These are phyloP conservation scores for Eupeodes luniger DNA, from an alignment of 2,888 invertebrate genomes.

Conservation along the genomic window DNA sequence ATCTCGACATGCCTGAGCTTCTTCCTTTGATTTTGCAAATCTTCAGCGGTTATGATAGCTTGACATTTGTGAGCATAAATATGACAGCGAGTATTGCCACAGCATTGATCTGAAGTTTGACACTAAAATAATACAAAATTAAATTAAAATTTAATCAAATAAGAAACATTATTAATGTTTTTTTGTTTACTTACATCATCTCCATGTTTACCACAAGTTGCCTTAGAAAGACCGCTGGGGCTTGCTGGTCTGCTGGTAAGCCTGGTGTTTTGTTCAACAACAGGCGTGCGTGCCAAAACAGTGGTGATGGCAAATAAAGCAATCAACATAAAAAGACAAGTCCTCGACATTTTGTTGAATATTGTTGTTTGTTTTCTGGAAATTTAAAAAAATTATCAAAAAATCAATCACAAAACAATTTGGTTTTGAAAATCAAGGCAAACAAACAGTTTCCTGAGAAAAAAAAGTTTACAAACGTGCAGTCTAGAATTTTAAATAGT, in stretches of 20 bases:
- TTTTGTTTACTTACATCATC: slow-evolving; percentile 7
- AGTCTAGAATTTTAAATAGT: neutral
- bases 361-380: neutral
- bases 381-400: neutral
- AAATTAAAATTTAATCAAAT: neutral
- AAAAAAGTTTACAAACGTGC: neutral
- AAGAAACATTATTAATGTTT: neutral
- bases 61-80: slow-evolving; percentile 14
- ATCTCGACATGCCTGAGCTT: slow-evolving; percentile 38
- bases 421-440: neutral
- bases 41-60: slow-evolving; percentile 7
- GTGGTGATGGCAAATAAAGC: slow-evolving; percentile 29
- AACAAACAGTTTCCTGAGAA: neutral
- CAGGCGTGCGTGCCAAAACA: slow-evolving; percentile 29
- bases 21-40: slow-evolving; percentile 1
- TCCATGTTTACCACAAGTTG: slow-evolving; percentile 27
- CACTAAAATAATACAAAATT: neutral
- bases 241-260: neutral
- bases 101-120: neutral
- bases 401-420: neutral
- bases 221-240: neutral
- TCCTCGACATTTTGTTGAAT: slow-evolving; percentile 19
- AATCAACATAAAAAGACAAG: slow-evolving; percentile 24
- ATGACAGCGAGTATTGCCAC: slow-evolving; percentile 12
- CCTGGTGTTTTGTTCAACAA: neutral